Base-by-base conservation (phyloP, 1,140 invertebrate genomes). In the Drosophila sulfurigaster region DNA sequence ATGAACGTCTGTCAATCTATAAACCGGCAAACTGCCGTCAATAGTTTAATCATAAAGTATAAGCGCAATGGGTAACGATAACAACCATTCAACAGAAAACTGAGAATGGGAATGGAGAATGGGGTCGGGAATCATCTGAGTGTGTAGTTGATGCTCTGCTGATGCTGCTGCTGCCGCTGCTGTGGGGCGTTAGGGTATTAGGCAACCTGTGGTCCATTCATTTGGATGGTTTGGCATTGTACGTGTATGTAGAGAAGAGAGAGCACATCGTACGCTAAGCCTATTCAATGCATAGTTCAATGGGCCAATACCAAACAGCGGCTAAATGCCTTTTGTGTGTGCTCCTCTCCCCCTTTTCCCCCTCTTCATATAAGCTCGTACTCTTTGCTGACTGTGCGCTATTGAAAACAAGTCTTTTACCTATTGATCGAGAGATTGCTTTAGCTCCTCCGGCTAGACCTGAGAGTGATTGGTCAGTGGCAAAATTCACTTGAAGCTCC, bases 21-120 rank as follows among this genome's bases (percentile, higher is more conserved):
- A 57, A 78, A 45, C 65, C 46, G 67, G 10, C 48, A 56, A 71
- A 71, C 62, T 59, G 64, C 70, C 67, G 51, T 83, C 82, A 87
- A 87, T 87, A 87, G 82, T 87, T 87, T 87, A 88, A 87, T 87
- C 82, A 87, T 87, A 88, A 87, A 80, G 80, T 88, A 81, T 72
- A 71, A 75, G 45, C 52, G 67, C 35, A 76, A 63, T 57, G 69
- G 66, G 79, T 81, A 86, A 86, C 82, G 82, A 87, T 87, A 86
- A 86, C 82, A 87, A 72, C 79, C 82, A 86, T 87, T 85, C 65
- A 86, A 25, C 52, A 10, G 1, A 5, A 32, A 32, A 28, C 38
- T 3, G 20, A 25, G 20, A 25, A 25, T 41, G 1, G 11, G 38
- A 49, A 32, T 32, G 6, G 58, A 38, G 62, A 25, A 38, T 35